Evolutionary conservation across 2,113 vertebrate genomes (phyloP).

Genomic region (Apaloderma vittatum): DNA sequence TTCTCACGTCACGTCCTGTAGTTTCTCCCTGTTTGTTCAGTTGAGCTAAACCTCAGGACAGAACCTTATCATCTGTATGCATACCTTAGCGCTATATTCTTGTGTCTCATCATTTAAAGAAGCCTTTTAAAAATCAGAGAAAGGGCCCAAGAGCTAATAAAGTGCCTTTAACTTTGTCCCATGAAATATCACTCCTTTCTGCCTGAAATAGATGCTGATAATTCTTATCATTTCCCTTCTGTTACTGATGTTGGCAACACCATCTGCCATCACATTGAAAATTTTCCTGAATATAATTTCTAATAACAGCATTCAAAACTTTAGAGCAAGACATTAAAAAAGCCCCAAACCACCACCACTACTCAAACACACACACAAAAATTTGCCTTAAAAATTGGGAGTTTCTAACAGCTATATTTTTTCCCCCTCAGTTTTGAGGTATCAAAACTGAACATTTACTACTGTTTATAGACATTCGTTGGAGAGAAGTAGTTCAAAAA

Average conservation of each 20-base stretch:
- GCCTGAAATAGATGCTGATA: neutral
- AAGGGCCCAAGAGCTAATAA: neutral
- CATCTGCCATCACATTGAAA: neutral
- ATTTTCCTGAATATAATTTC: neutral
- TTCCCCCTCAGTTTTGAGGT: neutral
- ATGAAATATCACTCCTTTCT: neutral
- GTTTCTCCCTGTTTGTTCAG: neutral
- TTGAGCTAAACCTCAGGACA: neutral
- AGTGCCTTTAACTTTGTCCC: neutral
- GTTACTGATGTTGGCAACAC: neutral
- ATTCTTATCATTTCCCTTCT: neutral
- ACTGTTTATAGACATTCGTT: neutral
- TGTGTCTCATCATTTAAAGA: neutral
- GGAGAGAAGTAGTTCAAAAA: neutral
- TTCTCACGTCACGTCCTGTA: fast-evolving
- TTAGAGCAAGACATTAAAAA: neutral
- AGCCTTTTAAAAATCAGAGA: neutral
- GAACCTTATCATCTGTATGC: neutral
- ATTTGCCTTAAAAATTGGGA: neutral
- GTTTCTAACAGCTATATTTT: neutral
- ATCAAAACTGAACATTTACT: neutral
- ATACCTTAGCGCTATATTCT: neutral
- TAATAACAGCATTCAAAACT: neutral
- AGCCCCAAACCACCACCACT: fast-evolving
- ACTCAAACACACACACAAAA: neutral